Evolutionary conservation across 1,140 invertebrate species (phyloP).

Genomic region (Plectrocnemia conspersa): DNA sequence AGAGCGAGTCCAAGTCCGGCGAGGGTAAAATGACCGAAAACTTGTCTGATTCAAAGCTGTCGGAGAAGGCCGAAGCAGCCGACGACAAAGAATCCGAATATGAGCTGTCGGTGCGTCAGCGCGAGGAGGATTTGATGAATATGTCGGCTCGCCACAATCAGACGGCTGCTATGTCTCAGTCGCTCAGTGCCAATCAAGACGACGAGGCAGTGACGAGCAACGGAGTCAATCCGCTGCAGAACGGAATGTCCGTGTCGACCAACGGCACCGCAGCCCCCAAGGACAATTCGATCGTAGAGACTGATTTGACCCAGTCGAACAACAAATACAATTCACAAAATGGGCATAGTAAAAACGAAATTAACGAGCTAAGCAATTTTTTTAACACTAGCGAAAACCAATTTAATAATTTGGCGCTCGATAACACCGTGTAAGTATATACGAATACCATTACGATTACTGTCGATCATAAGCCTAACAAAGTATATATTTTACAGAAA

Average conservation of each 20-base stretch:
- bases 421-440: constrained; percentile 36
- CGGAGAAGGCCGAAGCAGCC: neutral
- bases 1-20: constrained; percentile 26
- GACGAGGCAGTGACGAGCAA: constrained; percentile 12
- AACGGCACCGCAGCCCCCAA: constrained; percentile 22
- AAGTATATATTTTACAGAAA: too few species aligned
- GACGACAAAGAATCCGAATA: constrained; percentile 28
- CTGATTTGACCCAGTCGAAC: constrained; percentile 21
- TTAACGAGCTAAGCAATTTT: constrained; percentile 34
- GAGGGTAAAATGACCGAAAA: constrained; percentile 20
- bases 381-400: constrained; percentile 33
- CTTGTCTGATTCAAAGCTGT: constrained; percentile 7
- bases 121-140: constrained; percentile 29
- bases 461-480: too few species aligned
- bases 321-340: constrained; percentile 30
- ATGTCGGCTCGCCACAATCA: constrained; percentile 29
- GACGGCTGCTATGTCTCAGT: constrained; percentile 2
- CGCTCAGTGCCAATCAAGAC: constrained; percentile 11
- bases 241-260: constrained; percentile 23
- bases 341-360: constrained; percentile 35
- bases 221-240: constrained; percentile 26
- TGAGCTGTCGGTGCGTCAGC: constrained; percentile 29
- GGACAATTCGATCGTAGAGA: constrained; percentile 14
- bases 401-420: constrained; percentile 33
- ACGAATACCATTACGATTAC: too few species aligned